Percentiles rank a stretch among this genome's conserved stretches.
Evolutionary conservation across 2,113 vertebrate genomes (phyloP).

Genomic region (Phrynosoma blainvillii): DNA sequence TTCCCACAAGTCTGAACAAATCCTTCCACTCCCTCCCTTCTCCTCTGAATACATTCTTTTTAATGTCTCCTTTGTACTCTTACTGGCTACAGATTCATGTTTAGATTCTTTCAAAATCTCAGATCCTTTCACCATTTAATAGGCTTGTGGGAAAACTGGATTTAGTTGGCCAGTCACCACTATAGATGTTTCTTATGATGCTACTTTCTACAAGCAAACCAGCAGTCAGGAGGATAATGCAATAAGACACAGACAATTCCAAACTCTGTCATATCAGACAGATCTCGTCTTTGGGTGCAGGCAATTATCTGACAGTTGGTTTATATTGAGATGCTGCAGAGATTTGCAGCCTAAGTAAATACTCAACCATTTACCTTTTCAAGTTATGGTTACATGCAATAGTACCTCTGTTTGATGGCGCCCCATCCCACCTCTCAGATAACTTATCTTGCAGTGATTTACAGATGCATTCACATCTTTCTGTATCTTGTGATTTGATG

Average conservation of each 20-base stretch:
- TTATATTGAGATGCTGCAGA: background rate
- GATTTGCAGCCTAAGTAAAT: background rate
- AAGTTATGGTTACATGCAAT: background rate
- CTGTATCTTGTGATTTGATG: background rate
- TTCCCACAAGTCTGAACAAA: background rate
- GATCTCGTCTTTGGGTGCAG: background rate
- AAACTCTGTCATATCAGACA: background rate
- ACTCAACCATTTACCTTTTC: background rate
- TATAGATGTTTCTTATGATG: background rate
- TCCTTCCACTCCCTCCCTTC: background rate
- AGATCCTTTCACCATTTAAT: background rate
- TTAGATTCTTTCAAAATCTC: background rate
- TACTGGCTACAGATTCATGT: background rate
- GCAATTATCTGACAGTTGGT: background rate
- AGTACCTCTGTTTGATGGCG: background rate
- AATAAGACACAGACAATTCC: background rate
- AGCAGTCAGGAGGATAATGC: background rate
- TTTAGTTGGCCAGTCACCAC: background rate
- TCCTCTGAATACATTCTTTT: background rate
- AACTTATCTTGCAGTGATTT: background rate
- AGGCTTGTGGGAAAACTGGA: background rate
- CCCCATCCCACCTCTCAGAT: background rate
- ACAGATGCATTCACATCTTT: background rate
- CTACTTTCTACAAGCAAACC: background rate
- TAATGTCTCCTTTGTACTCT: background rate